A percentile compares a stretch with the other conserved stretches of the same genome.
Evolutionary conservation across 1,140 invertebrate species (phyloP).

Genomic region (Rhyacophila brunnea): DNA sequence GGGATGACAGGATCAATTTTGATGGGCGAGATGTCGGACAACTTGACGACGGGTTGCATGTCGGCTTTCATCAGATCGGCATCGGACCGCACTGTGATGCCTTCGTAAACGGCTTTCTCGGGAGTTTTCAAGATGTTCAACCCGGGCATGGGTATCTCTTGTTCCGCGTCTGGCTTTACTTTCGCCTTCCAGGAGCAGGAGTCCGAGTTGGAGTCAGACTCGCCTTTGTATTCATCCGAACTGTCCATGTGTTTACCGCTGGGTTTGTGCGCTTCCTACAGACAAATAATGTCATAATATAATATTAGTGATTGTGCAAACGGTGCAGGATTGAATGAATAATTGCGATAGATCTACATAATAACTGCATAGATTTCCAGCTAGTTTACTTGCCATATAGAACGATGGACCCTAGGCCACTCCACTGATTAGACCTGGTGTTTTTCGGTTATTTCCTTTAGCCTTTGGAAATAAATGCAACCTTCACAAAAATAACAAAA

Average conservation of each 20-base stretch:
- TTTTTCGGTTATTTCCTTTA: no score
- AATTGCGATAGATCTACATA: no score
- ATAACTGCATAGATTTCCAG: no score
- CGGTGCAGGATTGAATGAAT: no score
- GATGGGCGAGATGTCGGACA: constrained; percentile 23
- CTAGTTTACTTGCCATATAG: no score
- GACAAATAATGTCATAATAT: background rate
- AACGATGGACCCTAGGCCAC: no score
- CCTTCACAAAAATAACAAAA: no score
- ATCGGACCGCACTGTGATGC: background rate
- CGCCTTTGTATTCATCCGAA: constrained; percentile 51
- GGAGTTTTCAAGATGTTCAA: constrained; percentile 11
- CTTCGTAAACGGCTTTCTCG: background rate
- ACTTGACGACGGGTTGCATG: constrained; percentile 7
- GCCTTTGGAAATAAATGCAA: no score
- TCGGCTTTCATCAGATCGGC: background rate
- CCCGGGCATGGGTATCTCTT: constrained; percentile 20
- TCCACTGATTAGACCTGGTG: no score
- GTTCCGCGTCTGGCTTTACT: background rate
- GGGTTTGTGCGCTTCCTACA: constrained; percentile 53
- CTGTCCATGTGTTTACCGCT: constrained; percentile 56
- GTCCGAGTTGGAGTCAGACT: constrained; percentile 43
- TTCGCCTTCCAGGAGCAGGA: constrained; percentile 35
- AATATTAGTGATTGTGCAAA: no score
- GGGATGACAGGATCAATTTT: constrained; percentile 11